Base-by-base conservation (phyloP, 2,113 vertebrate genomes). In the Crotophaga sulcirostris region DNA sequence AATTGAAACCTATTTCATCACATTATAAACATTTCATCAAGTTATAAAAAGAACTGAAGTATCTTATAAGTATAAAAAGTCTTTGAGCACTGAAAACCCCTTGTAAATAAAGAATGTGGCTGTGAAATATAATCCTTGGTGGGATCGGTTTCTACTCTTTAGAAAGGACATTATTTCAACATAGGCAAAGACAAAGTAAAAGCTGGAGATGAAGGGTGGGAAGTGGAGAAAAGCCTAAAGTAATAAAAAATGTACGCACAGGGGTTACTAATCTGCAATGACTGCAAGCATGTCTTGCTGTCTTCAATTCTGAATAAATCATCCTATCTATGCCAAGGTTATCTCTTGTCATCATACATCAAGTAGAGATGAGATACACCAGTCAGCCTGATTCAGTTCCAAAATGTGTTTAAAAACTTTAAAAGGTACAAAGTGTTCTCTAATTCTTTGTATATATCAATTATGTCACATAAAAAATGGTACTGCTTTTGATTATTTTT, bases 291-390 rank as follows among this genome's bases (percentile, higher is more conserved):
- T 77, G 72, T 88, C 84, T 96, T 58, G 16, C 55, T 72, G 51
- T 59, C 93, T 91, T 93, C 44, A 79, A 51, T 85, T 91, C 76
- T 94, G 91, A 93, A 96, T 97, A 95, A 96, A 97, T 96, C 94
- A 96, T 95, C 84, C 40, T 62, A 68, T 80, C 92, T 94, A 59
- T 93, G 73, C 84, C 34, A 77, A 77, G 72, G 87, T 94, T 94
- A 97, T 96, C 94, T 93, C 52, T 92, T 91, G 93, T 93, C 94
- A 93, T 92, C 85, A 73, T 64, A 74, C 62, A 87, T 96, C 88
- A 96, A 91, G 77, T 60, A 87, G 87, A 94, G 91, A 96, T 87
- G 89, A 91, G 81, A 95, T 92, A 66, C 81, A 70, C 47, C 44
- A 60, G 85, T 86, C 78, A 84, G 15, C 72, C 56, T 40, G 47